These are phyloP conservation scores for Achlya flavicornis DNA, from an alignment of 2,888 invertebrate genomes.

Conservation along the genomic window DNA sequence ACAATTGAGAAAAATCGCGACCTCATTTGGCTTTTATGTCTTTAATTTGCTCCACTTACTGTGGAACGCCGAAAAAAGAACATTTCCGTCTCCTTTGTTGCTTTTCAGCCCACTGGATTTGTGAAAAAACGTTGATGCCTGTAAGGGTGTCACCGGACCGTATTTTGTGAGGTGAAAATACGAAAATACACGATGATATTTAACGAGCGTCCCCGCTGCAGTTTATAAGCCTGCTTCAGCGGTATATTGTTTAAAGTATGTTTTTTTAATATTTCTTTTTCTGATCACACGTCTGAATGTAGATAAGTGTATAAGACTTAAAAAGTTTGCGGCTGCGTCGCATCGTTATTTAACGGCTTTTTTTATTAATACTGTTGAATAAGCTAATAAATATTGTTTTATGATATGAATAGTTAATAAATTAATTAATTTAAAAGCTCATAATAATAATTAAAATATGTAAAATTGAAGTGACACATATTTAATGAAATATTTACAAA, in stretches of 20 bases:
- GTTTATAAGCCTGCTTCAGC: neutral
- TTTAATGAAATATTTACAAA: too few relatives aligned
- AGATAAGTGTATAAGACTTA: too few relatives aligned
- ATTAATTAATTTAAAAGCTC: too few relatives aligned
- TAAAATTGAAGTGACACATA: too few relatives aligned
- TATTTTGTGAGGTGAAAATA: slow-evolving; percentile 13
- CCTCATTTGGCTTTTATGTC: slow-evolving; percentile 72
- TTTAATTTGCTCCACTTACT: slow-evolving; percentile 73
- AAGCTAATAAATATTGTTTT: too few relatives aligned
- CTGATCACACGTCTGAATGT: too few relatives aligned
- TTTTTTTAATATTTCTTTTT: neutral
- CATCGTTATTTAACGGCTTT: too few relatives aligned
- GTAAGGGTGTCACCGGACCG: slow-evolving; percentile 14
- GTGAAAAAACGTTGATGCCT: slow-evolving; percentile 46
- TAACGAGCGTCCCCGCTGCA: neutral
- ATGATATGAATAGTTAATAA: too few relatives aligned
- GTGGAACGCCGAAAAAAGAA: slow-evolving; percentile 52
- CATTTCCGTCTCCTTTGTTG: slow-evolving; percentile 62
- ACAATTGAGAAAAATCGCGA: slow-evolving; percentile 68
- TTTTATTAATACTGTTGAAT: too few relatives aligned
- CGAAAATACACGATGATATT: neutral
- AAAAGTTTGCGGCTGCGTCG: too few relatives aligned
- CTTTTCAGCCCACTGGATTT: slow-evolving; percentile 58
- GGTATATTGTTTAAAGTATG: neutral
- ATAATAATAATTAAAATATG: too few relatives aligned